A percentile compares a stretch with the other conserved stretches of the same genome.
phyloP scores from a whole-genome alignment of 2,113 vertebrate genomes.

The Syngnathus typhle region DNA sequence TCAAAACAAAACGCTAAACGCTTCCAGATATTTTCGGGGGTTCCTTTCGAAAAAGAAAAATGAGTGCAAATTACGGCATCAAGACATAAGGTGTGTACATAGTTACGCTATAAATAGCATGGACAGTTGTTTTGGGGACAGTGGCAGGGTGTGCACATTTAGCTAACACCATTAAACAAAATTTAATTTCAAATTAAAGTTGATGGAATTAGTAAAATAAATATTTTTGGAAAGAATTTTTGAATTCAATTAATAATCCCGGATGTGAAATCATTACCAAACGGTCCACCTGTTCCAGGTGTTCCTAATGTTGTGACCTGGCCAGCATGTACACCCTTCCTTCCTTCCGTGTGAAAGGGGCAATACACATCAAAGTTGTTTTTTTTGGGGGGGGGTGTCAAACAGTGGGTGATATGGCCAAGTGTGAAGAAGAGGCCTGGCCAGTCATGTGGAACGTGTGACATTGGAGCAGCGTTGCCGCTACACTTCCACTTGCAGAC shows the following conservation, averaged over 20 bases:
- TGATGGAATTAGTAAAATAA: neutral
- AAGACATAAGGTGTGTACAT: neutral
- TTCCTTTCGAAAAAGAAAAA: neutral
- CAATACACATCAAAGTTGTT: neutral
- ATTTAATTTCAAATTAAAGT: neutral
- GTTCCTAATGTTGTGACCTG: conserved; percentile 1
- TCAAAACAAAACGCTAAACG: neutral
- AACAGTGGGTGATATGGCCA: neutral
- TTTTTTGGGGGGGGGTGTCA: neutral
- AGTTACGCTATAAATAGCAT: neutral
- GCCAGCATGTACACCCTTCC: neutral
- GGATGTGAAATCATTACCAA: neutral
- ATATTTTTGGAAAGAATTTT: neutral
- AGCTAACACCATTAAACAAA: no score
- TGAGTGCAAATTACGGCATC: neutral
- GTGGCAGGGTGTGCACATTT: no score
- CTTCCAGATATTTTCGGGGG: neutral
- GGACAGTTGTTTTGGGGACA: neutral
- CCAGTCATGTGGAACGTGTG: conserved; percentile 58
- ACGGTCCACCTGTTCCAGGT: neutral
- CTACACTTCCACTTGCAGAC: conserved; percentile 60
- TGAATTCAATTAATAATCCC: no score
- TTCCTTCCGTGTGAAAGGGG: neutral
- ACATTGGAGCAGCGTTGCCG: conserved; percentile 61
- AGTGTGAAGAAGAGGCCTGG: neutral